phyloP scores from a whole-genome alignment of 2,797 vertebrate genomes.

The Betta splendens region DNA sequence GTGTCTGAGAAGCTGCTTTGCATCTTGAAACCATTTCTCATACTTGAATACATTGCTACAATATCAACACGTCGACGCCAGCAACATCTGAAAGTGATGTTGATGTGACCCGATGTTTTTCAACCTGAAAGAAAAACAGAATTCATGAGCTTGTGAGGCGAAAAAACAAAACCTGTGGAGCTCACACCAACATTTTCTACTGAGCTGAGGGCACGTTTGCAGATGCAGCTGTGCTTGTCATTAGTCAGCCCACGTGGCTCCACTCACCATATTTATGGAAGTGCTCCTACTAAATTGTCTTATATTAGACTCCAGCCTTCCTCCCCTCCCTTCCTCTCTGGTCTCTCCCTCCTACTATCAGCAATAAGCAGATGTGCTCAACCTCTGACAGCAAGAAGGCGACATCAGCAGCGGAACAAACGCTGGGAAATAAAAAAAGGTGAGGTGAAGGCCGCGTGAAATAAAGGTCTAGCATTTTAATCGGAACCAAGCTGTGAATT shows the following conservation, averaged over 20 bases:
- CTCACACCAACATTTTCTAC: conserved; percentile 42
- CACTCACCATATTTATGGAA: conserved; percentile 61
- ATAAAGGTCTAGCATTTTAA: too few relatives aligned
- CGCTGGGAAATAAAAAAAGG: too few relatives aligned
- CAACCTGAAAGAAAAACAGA: conserved; percentile 41
- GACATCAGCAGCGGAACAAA: too few relatives aligned
- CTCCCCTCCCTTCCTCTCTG: conserved; percentile 30
- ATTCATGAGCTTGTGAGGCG: conserved; percentile 23
- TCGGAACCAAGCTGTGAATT: too few relatives aligned
- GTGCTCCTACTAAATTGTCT: conserved; percentile 52
- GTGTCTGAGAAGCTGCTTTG: conserved; percentile 32
- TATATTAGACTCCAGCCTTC: conserved; percentile 45
- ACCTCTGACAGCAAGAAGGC: too few relatives aligned
- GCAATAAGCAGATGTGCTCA: too few relatives aligned
- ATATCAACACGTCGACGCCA: conserved; percentile 21
- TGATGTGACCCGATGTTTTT: conserved; percentile 43
- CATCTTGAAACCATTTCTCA: conserved; percentile 13
- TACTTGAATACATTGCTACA: conserved; percentile 34
- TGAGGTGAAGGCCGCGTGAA: too few relatives aligned
- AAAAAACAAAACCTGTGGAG: conserved; percentile 12
- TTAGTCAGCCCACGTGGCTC: conserved; percentile 56
- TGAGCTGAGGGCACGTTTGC: conserved; percentile 38
- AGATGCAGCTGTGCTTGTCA: conserved; percentile 56
- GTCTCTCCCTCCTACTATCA: background rate
- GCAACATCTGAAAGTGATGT: conserved; percentile 22